Evolutionary conservation across 2,797 vertebrate genomes (phyloP).

Genomic region (Catostomus latipinnis): DNA sequence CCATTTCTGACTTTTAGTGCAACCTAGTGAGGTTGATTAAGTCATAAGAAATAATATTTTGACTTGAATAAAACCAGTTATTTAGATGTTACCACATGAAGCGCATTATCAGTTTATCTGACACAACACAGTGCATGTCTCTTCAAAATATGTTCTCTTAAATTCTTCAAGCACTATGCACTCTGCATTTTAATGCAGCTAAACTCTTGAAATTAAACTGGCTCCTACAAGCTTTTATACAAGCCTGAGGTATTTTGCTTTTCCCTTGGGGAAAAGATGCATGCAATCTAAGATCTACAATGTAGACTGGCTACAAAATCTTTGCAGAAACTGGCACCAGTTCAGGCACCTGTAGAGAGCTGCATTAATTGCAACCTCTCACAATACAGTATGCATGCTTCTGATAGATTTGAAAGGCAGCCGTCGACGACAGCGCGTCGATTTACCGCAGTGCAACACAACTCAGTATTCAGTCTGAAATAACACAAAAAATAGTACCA

Average conservation of each 20-base stretch:
- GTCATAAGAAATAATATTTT: too few relatives aligned
- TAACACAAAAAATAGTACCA: slow-evolving; percentile 15
- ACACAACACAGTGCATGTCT: too few relatives aligned
- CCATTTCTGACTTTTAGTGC: too few relatives aligned
- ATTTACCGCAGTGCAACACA: slow-evolving; percentile 61
- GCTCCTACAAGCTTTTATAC: slow-evolving; percentile 31
- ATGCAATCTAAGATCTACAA: slow-evolving; percentile 9
- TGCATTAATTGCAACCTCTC: slow-evolving; percentile 17
- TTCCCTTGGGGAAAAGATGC: slow-evolving; percentile 76
- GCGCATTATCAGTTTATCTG: too few relatives aligned
- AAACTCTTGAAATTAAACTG: slow-evolving; percentile 33
- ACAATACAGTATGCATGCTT: slow-evolving; percentile 11
- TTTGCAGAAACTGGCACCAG: slow-evolving; percentile 38
- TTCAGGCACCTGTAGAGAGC: slow-evolving; percentile 57
- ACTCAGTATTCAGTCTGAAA: slow-evolving; percentile 36
- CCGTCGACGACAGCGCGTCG: slow-evolving; percentile 37
- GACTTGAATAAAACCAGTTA: too few relatives aligned
- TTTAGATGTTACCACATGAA: too few relatives aligned
- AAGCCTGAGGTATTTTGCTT: slow-evolving; percentile 71
- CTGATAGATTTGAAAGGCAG: slow-evolving; percentile 33
- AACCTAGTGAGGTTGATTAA: too few relatives aligned
- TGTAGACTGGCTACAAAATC: slow-evolving; percentile 17
- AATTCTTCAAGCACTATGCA: neutral
- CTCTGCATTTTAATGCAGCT: slow-evolving; percentile 15
- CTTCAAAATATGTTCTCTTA: neutral